Evolutionary conservation across 2,888 invertebrate genomes (phyloP), one percentile per base, ranked within the genome.

Genomic region (Darwinula stevensoni): DNA sequence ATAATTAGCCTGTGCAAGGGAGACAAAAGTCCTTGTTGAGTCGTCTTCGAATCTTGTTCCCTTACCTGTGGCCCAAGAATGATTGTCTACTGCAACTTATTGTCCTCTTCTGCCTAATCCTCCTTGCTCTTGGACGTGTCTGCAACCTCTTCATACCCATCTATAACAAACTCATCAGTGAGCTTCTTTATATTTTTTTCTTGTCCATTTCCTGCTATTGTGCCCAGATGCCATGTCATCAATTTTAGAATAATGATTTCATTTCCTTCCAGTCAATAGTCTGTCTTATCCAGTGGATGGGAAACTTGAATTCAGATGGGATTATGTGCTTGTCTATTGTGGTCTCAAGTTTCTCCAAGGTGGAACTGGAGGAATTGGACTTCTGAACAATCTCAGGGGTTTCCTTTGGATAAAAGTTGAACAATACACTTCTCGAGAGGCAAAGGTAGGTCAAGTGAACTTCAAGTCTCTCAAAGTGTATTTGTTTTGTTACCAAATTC

Each of bases 331-430:
- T 13, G 63, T 75, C 34, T 91, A 80, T 48, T 78, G 80, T 15
- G 56, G 54, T 2, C 65, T 94, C 42, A 82, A 86, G 52, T 86
- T 91, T 50, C 57, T 94, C 5, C 88, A 88, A 61, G 94, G 94
- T 2, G 82, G 86, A 6, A 88, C 86, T 30, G 82, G 80, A 2
- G 66, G 71, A 2, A 82, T 78, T 72, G 94, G 94, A 1, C 55
- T 91, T 31, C 55, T 94, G 30, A 88, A 86, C 52, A 91, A 88
- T 51, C 44, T 84, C 9, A 62, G 91, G 27, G 69, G 74, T 1
- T 80, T 82, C 47, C 54, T 94, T 2, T 97, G 94, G 94, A 86
- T 94, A 42, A 63, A 66, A 43, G 74, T 94, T 29, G 82, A 88
- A 43, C 94, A 97, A 50, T 91, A 75, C 47, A 88, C 88, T 2